Evolutionary conservation across 2,888 invertebrate genomes (phyloP).

Genomic region (Epinotia brunnichana): DNA sequence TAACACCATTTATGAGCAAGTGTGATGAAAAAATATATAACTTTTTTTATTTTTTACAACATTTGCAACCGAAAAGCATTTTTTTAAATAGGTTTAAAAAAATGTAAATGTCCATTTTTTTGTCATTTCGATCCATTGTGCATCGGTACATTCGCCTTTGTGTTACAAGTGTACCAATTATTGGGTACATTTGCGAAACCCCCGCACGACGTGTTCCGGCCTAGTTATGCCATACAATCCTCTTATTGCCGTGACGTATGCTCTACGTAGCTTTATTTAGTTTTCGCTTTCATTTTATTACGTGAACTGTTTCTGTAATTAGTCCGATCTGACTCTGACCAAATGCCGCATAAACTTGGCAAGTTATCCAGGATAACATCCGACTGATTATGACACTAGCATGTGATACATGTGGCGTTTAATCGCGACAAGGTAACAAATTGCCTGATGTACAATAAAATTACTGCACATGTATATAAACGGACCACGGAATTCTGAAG

Average conservation of each 20-base stretch:
- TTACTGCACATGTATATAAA: constrained; percentile 5
- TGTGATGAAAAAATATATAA: no score
- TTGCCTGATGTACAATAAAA: constrained; percentile 1
- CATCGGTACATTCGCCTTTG: not conserved
- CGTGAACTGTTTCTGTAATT: constrained; percentile 44
- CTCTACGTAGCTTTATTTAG: constrained; percentile 42
- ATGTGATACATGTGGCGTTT: not conserved
- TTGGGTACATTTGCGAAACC: constrained; percentile 54
- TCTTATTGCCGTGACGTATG: constrained; percentile 40
- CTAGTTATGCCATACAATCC: constrained; percentile 60
- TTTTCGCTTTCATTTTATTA: constrained; percentile 54
- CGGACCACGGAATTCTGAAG: not conserved
- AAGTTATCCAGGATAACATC: constrained; percentile 4
- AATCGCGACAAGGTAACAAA: constrained; percentile 1
- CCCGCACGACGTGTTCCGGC: constrained; percentile 64
- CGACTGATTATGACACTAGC: constrained; percentile 12
- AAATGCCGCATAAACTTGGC: not conserved
- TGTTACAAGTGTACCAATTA: constrained; percentile 28
- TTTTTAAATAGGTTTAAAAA: no score
- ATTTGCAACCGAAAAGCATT: no score
- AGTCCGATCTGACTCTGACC: constrained; percentile 28
- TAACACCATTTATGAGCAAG: no score
- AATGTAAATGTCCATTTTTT: no score
- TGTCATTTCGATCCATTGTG: no score
- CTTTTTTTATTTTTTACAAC: no score